Conservation (phyloP, 2,113 vertebrate genomes). For the Tetrao urogallus region DNA sequence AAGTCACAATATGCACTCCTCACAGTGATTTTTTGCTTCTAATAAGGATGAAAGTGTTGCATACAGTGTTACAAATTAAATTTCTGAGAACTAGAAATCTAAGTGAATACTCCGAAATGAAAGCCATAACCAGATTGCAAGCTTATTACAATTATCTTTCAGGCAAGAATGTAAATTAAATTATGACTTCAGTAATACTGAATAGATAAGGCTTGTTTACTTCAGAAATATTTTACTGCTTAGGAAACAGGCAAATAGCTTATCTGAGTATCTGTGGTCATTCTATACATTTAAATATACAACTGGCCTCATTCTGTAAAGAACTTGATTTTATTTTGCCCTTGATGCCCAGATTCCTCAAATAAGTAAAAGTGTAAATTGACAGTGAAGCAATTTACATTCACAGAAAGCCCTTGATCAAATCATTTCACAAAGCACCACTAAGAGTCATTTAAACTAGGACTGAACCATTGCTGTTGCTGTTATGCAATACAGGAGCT, state of each 20-base stretch:
- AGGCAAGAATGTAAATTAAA: conserved; percentile 23
- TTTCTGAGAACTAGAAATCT: conserved; percentile 45
- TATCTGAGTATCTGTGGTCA: neutral
- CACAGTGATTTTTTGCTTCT: conserved; percentile 51
- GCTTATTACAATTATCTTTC: conserved; percentile 6
- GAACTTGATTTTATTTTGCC: neutral
- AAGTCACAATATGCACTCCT: conserved; percentile 30
- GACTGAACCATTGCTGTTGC: fast-evolving
- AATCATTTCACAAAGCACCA: neutral
- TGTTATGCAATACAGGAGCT: neutral
- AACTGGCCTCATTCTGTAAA: neutral
- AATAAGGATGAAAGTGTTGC: neutral
- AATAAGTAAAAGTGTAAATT: neutral
- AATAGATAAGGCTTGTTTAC: neutral
- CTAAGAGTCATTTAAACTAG: neutral
- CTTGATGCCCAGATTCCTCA: neutral
- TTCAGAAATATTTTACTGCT: conserved; percentile 27
- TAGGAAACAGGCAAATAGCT: conserved; percentile 27
- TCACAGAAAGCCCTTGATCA: neutral
- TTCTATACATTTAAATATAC: neutral
- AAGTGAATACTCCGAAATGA: neutral
- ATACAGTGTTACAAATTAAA: conserved; percentile 33
- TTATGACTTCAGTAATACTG: neutral
- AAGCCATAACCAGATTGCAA: neutral
- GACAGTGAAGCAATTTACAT: neutral